These are phyloP conservation scores for Calypte anna DNA, from an alignment of 2,113 vertebrate species.

Conservation along the genomic window DNA sequence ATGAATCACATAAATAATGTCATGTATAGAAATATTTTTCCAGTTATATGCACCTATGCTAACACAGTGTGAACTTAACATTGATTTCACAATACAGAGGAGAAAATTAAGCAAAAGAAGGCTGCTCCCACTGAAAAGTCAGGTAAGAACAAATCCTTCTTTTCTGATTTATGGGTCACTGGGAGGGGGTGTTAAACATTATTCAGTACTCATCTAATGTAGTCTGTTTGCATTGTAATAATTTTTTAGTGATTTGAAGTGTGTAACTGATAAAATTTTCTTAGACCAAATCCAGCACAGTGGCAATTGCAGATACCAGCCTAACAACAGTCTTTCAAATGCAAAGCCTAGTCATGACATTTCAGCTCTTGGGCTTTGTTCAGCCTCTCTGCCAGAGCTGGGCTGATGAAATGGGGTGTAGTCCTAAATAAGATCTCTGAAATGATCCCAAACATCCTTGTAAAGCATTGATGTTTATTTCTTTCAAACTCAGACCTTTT, in stretches of 20 bases:
- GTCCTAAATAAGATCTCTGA: background rate
- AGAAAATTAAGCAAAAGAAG: slow-evolving; percentile 72
- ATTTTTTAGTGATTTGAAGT: background rate
- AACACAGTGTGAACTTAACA: background rate
- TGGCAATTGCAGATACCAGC: background rate
- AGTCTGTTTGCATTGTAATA: background rate
- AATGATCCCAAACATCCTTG: background rate
- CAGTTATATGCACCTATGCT: background rate
- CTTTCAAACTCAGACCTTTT: background rate
- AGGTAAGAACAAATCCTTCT: slow-evolving; percentile 51
- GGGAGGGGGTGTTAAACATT: background rate
- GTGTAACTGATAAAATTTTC: background rate
- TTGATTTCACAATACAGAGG: slow-evolving; percentile 57
- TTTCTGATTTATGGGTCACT: background rate
- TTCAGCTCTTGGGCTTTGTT: background rate
- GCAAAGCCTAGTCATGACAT: background rate
- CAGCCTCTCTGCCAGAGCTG: background rate
- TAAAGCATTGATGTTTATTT: background rate
- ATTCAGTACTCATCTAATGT: background rate
- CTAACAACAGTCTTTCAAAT: background rate
- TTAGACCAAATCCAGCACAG: background rate
- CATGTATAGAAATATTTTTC: background rate
- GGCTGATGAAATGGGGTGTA: background rate
- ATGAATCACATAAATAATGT: background rate
- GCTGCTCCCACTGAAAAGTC: slow-evolving; percentile 49